phyloP scores from a whole-genome alignment of 2,113 vertebrate genomes.

The Salminus brasiliensis region DNA sequence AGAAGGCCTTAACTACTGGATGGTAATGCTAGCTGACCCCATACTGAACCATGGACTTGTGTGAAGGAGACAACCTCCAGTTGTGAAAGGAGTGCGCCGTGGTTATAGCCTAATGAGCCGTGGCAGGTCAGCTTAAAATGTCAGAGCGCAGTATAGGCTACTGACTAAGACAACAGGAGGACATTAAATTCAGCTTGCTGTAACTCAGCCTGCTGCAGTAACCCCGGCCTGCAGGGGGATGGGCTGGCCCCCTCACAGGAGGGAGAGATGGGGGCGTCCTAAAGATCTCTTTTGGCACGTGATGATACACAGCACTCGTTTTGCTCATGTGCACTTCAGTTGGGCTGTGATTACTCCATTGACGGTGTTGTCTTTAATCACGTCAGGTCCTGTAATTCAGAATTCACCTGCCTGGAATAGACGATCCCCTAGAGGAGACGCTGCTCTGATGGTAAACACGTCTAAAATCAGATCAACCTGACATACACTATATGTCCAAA shows the following conservation, averaged over 20 bases:
- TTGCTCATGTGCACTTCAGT: neutral
- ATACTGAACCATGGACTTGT: neutral
- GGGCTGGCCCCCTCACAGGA: neutral
- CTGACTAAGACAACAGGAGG: neutral
- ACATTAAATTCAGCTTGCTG: slow-evolving; percentile 17
- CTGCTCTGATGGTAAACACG: neutral
- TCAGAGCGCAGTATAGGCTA: slow-evolving; percentile 21
- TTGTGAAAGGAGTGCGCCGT: slow-evolving; percentile 1
- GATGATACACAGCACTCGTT: slow-evolving; percentile 10
- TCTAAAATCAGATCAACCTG: no score
- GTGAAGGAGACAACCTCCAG: slow-evolving; percentile 16
- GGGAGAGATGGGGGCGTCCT: neutral
- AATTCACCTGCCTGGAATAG: neutral
- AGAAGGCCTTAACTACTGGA: slow-evolving; percentile 27
- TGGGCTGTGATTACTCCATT: slow-evolving; percentile 24
- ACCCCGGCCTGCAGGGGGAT: slow-evolving; percentile 5
- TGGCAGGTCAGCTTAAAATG: slow-evolving; percentile 45
- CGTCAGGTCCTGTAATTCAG: neutral
- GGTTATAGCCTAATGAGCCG: slow-evolving; percentile 39
- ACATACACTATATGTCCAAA: no score
- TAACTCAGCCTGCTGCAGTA: slow-evolving; percentile 15
- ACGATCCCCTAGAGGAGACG: neutral
- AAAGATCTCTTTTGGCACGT: slow-evolving; percentile 19
- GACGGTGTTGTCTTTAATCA: neutral
- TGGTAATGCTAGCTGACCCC: slow-evolving; percentile 27